phyloP scores from a whole-genome alignment of 2,797 vertebrate species.

The Borostomias antarcticus region DNA sequence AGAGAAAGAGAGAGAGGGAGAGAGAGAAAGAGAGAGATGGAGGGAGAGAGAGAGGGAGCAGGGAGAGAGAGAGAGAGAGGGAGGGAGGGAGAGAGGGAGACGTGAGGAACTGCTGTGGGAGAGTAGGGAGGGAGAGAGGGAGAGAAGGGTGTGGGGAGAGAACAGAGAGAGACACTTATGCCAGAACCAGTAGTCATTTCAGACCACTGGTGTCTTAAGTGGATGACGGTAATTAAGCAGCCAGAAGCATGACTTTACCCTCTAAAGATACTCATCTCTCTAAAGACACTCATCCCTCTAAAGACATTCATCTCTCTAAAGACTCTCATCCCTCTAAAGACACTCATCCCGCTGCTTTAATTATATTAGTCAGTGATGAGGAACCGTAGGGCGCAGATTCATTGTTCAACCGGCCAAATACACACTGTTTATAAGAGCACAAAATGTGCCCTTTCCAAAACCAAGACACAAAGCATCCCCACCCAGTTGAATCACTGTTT shows the following conservation, averaged over 20 bases:
- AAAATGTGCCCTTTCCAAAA: constrained; percentile 44
- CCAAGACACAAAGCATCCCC: constrained; percentile 49
- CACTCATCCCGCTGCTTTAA: background rate
- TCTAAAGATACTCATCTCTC: no score
- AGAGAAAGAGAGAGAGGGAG: no score
- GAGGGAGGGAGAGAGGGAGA: background rate
- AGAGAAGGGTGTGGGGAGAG: background rate
- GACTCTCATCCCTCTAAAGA: background rate
- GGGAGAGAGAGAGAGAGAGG: constrained; percentile 6
- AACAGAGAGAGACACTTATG: background rate
- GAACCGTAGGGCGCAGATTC: constrained; percentile 19
- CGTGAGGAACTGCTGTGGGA: background rate
- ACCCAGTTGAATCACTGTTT: constrained; percentile 53
- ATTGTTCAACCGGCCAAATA: constrained; percentile 42
- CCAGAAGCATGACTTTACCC: background rate
- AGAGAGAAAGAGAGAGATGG: background rate
- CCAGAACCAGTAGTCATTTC: background rate
- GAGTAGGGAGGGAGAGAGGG: background rate
- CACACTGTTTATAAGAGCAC: constrained; percentile 55
- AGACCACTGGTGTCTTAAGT: background rate
- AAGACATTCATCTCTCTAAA: constrained; percentile 5
- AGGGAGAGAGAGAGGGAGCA: background rate
- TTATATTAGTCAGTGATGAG: constrained; percentile 10
- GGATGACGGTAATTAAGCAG: background rate
- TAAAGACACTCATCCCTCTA: background rate